Percentiles rank a stretch among this genome's conserved stretches.
phyloP scores from a whole-genome alignment of 2,888 invertebrate genomes.

The Colletes collaris region DNA sequence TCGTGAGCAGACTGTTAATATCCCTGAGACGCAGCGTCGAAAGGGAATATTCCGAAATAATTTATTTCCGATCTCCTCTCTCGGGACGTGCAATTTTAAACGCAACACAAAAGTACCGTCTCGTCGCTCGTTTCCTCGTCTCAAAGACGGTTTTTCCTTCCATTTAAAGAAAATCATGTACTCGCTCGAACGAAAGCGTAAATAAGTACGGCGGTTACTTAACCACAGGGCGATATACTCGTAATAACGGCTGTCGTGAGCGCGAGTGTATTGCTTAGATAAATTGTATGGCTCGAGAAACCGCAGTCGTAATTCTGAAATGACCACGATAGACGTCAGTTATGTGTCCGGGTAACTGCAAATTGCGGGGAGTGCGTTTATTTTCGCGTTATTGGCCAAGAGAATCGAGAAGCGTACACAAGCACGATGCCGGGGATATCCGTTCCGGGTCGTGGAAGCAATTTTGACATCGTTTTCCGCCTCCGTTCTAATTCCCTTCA shows the following conservation, averaged over 20 bases:
- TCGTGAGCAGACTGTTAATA: no score
- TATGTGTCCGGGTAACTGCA: conserved; percentile 25
- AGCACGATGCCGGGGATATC: background rate
- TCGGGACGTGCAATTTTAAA: no score
- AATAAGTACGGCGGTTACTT: background rate
- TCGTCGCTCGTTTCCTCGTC: no score
- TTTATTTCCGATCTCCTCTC: no score
- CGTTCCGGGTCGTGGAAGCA: conserved; percentile 32
- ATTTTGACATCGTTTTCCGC: conserved; percentile 50
- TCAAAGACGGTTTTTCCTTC: no score
- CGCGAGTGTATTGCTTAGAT: background rate
- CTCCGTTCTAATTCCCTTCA: conserved; percentile 60
- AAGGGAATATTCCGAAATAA: no score
- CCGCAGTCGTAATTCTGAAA: conserved; percentile 21
- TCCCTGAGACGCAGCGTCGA: no score
- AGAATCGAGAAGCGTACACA: conserved; percentile 8
- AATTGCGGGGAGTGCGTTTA: conserved; percentile 30
- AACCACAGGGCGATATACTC: background rate
- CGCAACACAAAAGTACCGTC: no score
- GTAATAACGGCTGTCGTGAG: background rate
- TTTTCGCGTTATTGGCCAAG: background rate
- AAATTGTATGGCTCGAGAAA: background rate
- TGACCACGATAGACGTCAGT: conserved; percentile 17
- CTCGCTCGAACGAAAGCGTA: background rate
- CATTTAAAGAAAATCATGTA: conserved; percentile 3